Evolutionary conservation across 2,888 invertebrate species (phyloP).

Genomic region (Myopa tessellatipennis): DNA sequence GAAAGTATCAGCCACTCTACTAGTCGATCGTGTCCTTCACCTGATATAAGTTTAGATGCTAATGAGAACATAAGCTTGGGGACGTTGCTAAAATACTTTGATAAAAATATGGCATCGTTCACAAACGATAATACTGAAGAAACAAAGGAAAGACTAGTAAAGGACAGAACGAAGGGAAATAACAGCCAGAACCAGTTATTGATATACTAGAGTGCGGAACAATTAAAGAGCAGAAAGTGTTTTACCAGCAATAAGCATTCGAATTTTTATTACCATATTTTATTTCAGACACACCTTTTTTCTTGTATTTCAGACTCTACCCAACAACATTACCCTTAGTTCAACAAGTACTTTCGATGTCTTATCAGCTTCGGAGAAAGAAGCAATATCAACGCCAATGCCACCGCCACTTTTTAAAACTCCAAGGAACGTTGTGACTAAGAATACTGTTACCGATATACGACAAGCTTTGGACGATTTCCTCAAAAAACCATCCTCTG

Average conservation of each 20-base stretch:
- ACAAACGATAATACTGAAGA: neutral
- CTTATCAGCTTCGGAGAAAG: neutral
- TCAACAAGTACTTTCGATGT: neutral
- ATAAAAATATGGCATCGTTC: neutral
- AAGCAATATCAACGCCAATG: neutral
- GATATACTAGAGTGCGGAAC: constrained; percentile 37
- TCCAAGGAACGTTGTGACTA: neutral
- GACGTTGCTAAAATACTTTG: neutral
- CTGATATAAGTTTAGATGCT: neutral
- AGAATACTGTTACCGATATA: neutral
- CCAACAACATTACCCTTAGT: neutral
- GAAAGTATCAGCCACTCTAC: neutral
- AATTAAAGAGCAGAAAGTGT: constrained; percentile 29
- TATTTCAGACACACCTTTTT: neutral
- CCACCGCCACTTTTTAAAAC: neutral
- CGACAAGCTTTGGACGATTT: neutral
- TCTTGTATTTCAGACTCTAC: neutral
- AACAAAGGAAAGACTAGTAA: constrained; percentile 11
- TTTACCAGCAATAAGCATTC: constrained; percentile 19
- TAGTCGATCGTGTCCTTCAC: neutral
- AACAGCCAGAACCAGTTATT: neutral
- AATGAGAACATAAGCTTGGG: no score
- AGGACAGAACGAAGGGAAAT: neutral
- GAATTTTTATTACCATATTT: neutral
- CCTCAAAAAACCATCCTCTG: neutral